A percentile compares a stretch with the other conserved stretches of the same genome.
Evolutionary conservation across 2,113 vertebrate species (phyloP).

Genomic region (Anarrhichthys ocellatus): DNA sequence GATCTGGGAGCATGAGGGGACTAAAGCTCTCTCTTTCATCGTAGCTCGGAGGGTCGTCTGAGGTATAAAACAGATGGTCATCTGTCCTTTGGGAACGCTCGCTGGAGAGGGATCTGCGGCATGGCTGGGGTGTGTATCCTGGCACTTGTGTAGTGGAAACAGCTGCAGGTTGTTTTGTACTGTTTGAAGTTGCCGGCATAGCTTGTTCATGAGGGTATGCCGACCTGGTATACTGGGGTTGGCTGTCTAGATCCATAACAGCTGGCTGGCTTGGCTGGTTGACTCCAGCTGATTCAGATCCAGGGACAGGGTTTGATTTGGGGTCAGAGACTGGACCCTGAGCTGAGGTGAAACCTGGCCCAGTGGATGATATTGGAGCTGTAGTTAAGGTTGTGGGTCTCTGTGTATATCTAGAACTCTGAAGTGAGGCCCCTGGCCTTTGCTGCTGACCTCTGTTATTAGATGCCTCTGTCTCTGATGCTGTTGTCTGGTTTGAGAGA

Average conservation of each 20-base stretch:
- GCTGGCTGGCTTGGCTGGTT: slow-evolving; percentile 53
- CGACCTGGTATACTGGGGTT: slow-evolving; percentile 46
- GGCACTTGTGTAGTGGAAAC: slow-evolving; percentile 65
- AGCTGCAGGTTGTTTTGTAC: slow-evolving; percentile 50
- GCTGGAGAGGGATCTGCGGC: slow-evolving; percentile 57
- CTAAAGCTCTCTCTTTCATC: slow-evolving; percentile 86
- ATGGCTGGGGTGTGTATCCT: slow-evolving; percentile 56
- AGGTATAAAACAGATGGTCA: slow-evolving; percentile 75
- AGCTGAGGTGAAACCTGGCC: slow-evolving; percentile 36
- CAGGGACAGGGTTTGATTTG: slow-evolving; percentile 30
- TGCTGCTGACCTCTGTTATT: slow-evolving; percentile 54
- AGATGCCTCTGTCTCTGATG: slow-evolving; percentile 53
- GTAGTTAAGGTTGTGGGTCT: slow-evolving; percentile 58
- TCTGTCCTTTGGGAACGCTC: slow-evolving; percentile 58
- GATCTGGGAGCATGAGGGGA: slow-evolving; percentile 78
- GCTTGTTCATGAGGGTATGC: slow-evolving; percentile 51
- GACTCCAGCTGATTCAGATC: slow-evolving; percentile 28
- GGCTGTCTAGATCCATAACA: slow-evolving; percentile 61
- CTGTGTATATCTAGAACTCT: slow-evolving; percentile 63
- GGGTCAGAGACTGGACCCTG: slow-evolving; percentile 29
- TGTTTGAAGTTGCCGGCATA: slow-evolving; percentile 53
- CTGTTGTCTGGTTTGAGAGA: slow-evolving; percentile 44
- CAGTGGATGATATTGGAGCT: slow-evolving; percentile 26
- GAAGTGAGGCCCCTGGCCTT: slow-evolving; percentile 40
- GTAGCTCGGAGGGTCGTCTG: slow-evolving; percentile 86